phyloP scores from a whole-genome alignment of 1,140 invertebrate species.

The Hypsibius dujardini region DNA sequence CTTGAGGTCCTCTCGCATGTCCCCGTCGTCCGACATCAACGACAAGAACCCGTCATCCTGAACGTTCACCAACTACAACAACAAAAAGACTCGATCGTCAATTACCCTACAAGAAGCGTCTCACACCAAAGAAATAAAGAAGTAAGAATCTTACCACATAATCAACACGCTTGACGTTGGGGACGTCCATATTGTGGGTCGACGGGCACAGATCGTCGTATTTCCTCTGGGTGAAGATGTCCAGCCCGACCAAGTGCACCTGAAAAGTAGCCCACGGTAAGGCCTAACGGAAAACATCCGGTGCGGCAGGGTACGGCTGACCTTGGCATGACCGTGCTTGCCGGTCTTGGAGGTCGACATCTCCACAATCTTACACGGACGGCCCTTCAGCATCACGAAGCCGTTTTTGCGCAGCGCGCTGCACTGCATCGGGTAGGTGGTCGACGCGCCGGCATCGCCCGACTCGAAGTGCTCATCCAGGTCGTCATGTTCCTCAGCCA shows the following conservation, averaged over 20 bases:
- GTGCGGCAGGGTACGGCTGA: slow-evolving; percentile 22
- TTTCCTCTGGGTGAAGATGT: slow-evolving; percentile 91
- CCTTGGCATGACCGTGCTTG: slow-evolving; percentile 97
- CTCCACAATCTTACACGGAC: slow-evolving; percentile 98
- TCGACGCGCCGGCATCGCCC: slow-evolving; percentile 76
- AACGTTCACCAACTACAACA: slow-evolving; percentile 60
- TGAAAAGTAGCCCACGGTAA: slow-evolving; percentile 23
- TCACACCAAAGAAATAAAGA: neutral
- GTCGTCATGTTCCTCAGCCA: slow-evolving; percentile 18
- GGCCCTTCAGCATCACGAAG: slow-evolving; percentile 86
- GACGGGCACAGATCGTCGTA: slow-evolving; percentile 99
- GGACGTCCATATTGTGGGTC: slow-evolving; percentile 99
- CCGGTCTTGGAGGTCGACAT: slow-evolving; percentile 99
- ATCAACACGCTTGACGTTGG: slow-evolving; percentile 89
- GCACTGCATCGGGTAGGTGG: slow-evolving; percentile 92
- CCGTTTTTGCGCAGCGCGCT: slow-evolving; percentile 96
- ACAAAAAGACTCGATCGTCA: slow-evolving; percentile 21
- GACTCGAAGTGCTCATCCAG: slow-evolving; percentile 36
- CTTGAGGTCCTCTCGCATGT: slow-evolving; percentile 85
- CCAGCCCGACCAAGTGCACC: slow-evolving; percentile 91
- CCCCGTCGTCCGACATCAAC: slow-evolving; percentile 80
- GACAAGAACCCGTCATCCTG: slow-evolving; percentile 75
- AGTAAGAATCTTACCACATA: slow-evolving; percentile 48
- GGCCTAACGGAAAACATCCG: neutral
- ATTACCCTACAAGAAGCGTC: neutral